Conservation (phyloP, 2,888 invertebrate genomes). For the Drosophila nigritarsus region DNA sequence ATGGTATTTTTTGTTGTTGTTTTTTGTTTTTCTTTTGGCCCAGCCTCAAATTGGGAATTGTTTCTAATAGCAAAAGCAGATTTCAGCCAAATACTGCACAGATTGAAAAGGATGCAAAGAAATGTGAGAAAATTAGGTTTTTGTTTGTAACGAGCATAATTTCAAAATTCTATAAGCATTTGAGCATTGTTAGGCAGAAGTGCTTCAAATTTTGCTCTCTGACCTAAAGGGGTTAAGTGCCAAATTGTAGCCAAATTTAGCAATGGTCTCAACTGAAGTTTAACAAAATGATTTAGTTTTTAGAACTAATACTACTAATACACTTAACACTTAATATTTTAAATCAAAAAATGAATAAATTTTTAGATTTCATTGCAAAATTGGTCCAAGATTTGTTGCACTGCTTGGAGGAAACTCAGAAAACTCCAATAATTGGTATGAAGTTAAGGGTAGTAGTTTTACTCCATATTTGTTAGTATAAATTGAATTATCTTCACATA, state of each 20-base stretch:
- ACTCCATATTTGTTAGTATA: neutral
- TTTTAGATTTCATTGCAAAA: too few species aligned
- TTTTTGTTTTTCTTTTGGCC: conserved; percentile 3
- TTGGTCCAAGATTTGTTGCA: too few species aligned
- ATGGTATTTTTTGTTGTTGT: neutral
- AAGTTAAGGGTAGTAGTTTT: neutral
- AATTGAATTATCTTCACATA: neutral
- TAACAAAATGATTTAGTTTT: neutral
- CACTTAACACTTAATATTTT: neutral
- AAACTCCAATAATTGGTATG: neutral
- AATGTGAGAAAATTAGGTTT: neutral
- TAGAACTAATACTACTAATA: neutral
- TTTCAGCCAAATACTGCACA: conserved; percentile 15
- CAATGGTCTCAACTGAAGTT: too few species aligned
- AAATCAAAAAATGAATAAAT: neutral
- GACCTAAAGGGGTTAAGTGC: neutral
- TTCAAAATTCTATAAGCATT: neutral
- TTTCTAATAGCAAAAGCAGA: conserved; percentile 3
- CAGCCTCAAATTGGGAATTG: conserved; percentile 32
- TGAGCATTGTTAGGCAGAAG: neutral
- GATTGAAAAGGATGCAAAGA: neutral
- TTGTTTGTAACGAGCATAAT: neutral
- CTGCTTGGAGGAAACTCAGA: too few species aligned
- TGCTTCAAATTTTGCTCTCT: neutral
- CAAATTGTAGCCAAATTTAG: neutral